Evolutionary conservation across 2,888 invertebrate species (phyloP), one percentile per base, ranked within the genome.

Genomic region (Phengaris arion): DNA sequence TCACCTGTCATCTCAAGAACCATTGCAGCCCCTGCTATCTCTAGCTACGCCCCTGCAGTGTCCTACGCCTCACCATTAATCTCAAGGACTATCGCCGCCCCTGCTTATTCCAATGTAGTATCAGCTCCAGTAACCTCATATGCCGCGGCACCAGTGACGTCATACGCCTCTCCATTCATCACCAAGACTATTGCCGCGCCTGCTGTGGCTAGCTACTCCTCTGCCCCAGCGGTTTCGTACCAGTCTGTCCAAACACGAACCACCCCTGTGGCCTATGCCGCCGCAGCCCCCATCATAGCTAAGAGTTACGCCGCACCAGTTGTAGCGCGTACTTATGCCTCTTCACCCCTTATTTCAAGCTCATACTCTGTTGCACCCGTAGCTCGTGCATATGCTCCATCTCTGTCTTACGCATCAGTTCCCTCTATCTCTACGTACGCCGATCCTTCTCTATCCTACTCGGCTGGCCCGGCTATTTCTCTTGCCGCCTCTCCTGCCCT

Each of bases 401-500:
- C 72, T 72, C 35, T 64, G 35, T 64, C 68, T 1, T 7, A 48
- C 15, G n/a, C n/a, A 8, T 81, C 83, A 80, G 84, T 35, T 35
- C 35, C 35, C 82, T 45, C 95, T 84, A 57, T 80, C 81, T 6
- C 59, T 68, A 35, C 35, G 35, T 35, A 35, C 4, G 35, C 35
- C 35, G 35, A 1, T 35, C 35, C 35, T 35, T 35, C 35, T 35
- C 4, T 76, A 12, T 74, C 77, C 12, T 72, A 72, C 51, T 72
- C 72, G 15, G 79, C 81, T 68, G 81, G 81, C 48, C 89, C 82
- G 5, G 81, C 84, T 2, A 72, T 78, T 10, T 77, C 80, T 12
- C 82, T 87, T 48, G 92, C 84, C 86, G 95, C 95, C 75, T 89
- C 94, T 74, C 95, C 85, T 48, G 80, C 82, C 3, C 45, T 78